Evolutionary conservation across 2,797 vertebrate genomes (phyloP), one percentile per base, ranked within the genome.

Genomic region (Pipistrellus kuhlii): DNA sequence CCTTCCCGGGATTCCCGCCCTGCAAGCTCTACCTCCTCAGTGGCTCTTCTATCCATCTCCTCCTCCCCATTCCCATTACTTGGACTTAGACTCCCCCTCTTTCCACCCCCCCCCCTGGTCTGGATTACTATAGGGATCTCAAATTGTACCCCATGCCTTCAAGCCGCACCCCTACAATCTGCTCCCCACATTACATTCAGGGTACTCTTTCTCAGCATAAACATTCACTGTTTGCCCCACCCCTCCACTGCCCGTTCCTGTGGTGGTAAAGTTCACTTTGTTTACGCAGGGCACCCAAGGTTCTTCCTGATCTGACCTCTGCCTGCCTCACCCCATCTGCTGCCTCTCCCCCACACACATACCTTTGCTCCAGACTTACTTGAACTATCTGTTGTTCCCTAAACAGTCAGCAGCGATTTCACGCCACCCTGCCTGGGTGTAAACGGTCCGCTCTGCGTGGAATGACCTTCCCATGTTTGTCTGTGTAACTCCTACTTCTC

Each of bases 381-480:
- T 57, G 48, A 73, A n/a, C 57, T 68, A 14, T 35, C 82, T 44
- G 72, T 6, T 48, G 81, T 90, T 88, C 85, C 90, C 76, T 32
- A 81, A 93, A 82, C 6, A 41, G 55, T 80, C 80, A 85, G 84
- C 80, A 85, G 84, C 32, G 25, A 77, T 21, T 71, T 84, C 20
- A 17, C 0, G 2, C 13, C n/a, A 23, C 44, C 64, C 27, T 66
- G 38, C 55, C 55, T 85, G 72, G 72, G 51, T 5, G 25, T 9
- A 2, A 17, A 13, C 8, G 20, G 66, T 53, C 59, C 25, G 3
- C 25, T 46, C 68, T 30, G 21, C 71, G 82, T 88, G 59, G 72
- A 90, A 64, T 59, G 78, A 93, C 51, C 62, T 92, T 93, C 92
- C 92, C 20, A 35, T 95, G 94, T 94, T 53, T 18, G 3, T 76